Evolutionary conservation across 2,797 vertebrate genomes (phyloP).

Genomic region (Champsocephalus esox): DNA sequence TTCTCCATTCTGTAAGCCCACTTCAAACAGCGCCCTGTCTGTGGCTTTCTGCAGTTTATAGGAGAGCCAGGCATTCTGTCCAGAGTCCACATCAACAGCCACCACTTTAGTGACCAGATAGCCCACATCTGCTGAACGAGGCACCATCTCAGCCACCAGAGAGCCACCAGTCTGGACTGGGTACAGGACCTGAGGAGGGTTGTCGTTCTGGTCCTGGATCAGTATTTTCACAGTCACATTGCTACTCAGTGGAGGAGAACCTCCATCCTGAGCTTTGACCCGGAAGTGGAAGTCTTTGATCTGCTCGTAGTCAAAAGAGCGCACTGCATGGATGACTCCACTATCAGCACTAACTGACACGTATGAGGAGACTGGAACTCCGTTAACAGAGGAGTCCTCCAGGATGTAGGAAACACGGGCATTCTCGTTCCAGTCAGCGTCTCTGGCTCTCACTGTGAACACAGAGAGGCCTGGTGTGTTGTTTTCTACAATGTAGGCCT

Average conservation of each 20-base stretch:
- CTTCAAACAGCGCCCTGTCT: constrained; percentile 24
- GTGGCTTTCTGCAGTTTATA: constrained; percentile 77
- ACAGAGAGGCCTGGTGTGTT: no score
- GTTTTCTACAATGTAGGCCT: constrained; percentile 26
- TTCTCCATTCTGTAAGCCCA: constrained; percentile 26
- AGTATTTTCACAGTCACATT: constrained; percentile 63
- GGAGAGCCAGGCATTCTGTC: constrained; percentile 87
- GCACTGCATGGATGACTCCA: constrained; percentile 80
- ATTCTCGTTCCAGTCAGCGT: no score
- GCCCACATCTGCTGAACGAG: constrained; percentile 83
- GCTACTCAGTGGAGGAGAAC: constrained; percentile 73
- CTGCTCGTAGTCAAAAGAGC: constrained; percentile 84
- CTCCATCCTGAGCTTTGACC: constrained; percentile 70
- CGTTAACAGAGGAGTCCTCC: no score
- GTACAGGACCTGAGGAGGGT: constrained; percentile 74
- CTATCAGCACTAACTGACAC: no score
- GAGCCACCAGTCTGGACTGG: constrained; percentile 68
- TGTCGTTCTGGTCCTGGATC: constrained; percentile 30
- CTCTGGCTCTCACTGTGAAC: no score
- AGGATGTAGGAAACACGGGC: no score
- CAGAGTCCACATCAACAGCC: constrained; percentile 87
- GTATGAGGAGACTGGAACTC: no score
- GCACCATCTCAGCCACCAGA: constrained; percentile 77
- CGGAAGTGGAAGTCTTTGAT: constrained; percentile 71
- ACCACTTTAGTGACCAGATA: constrained; percentile 89